Percentiles rank a stretch among this genome's conserved stretches.
Evolutionary conservation across 1,140 invertebrate species (phyloP).

Genomic region (Aphaenogaster ashmeadi): DNA sequence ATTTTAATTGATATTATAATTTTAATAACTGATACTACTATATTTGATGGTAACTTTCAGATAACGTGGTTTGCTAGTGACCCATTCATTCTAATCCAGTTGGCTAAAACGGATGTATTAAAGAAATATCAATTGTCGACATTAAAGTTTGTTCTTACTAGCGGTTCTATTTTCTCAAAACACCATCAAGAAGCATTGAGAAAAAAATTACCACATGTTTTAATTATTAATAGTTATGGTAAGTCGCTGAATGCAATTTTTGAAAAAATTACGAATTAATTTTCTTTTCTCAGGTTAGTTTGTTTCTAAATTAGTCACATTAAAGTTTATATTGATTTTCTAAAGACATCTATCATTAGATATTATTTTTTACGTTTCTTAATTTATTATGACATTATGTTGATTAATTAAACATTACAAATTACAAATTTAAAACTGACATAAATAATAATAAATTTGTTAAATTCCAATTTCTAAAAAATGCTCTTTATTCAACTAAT

Average conservation of each 20-base stretch:
- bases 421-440: constrained; percentile 14
- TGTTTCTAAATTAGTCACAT: not conserved
- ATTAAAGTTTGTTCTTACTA: constrained; percentile 56
- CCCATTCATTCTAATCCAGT: constrained; percentile 50
- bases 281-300: not conserved
- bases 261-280: not conserved
- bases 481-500: not conserved
- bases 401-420: not conserved
- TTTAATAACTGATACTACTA: not conserved
- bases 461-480: not conserved
- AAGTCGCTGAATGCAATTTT: not conserved
- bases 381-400: not conserved
- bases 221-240: constrained; percentile 22
- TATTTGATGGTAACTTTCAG: constrained; percentile 34
- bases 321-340: not conserved
- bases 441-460: not conserved
- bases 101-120: constrained; percentile 54
- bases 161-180: constrained; percentile 65
- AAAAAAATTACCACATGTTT: constrained; percentile 7
- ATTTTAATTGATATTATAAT: not conserved
- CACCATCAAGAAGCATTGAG: not conserved
- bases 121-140: constrained; percentile 54
- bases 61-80: constrained; percentile 63
- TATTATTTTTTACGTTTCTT: not conserved
- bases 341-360: not conserved